Percentiles rank a stretch among this genome's conserved stretches.
Evolutionary conservation across 2,888 invertebrate species (phyloP).

Genomic region (Eupithecia pulchellata): DNA sequence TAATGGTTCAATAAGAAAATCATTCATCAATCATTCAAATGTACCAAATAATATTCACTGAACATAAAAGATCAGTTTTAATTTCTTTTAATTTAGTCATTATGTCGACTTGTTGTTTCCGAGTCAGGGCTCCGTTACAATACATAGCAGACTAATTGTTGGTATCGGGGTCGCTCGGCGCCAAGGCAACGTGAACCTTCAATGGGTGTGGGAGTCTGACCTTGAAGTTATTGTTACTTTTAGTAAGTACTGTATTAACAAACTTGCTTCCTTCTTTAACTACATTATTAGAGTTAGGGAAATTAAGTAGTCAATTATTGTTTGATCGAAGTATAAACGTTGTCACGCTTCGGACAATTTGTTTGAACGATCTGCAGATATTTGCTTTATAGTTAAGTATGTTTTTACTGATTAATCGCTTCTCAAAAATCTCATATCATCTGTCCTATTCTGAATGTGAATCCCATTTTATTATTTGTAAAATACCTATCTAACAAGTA

Average conservation of each 20-base stretch:
- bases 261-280: neutral
- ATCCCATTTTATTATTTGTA: neutral
- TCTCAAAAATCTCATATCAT: neutral
- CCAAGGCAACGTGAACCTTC: neutral
- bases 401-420: neutral
- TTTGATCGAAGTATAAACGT: too few species aligned
- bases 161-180: neutral
- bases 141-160: neutral
- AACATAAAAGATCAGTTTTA: neutral
- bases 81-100: neutral
- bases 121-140: neutral
- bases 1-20: too few species aligned
- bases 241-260: neutral
- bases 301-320: neutral
- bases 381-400: too few species aligned
- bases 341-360: neutral
- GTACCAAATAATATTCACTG: neutral
- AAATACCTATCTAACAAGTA: neutral
- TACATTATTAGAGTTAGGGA: neutral
- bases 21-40: neutral
- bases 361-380: neutral
- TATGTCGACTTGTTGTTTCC: neutral
- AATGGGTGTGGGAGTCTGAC: neutral
- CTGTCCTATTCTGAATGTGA: neutral
- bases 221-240: neutral